Base-by-base conservation (phyloP, 2,797 vertebrate genomes). In the Graptemys geographica region DNA sequence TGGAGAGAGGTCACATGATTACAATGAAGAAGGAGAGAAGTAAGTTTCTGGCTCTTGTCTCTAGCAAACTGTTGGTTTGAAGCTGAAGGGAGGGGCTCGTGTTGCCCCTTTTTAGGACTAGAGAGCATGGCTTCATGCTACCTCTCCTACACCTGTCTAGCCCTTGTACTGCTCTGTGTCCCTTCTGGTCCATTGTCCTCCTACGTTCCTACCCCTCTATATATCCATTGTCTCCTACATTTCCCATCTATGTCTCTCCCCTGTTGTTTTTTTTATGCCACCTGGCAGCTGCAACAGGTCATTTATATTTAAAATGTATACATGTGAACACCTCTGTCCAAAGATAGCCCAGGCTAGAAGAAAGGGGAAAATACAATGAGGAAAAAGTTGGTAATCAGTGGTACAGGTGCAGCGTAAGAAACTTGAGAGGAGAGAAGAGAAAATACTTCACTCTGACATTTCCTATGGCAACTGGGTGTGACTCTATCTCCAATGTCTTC, bases 81-180 rank as follows among this genome's bases (percentile, higher is more conserved):
- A 79, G 52, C 37, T 83, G 11, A 51, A 33, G 11, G 27, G 69
- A 53, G 4, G 1, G 5, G 1, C 16, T 49, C 5, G 31, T 44
- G 2, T 91, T 33, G 5, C 10, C 16, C 65, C 15, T 37, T 82
- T 3, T 3, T 79, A 88, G 74, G 6, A 27, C 55, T 11, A 11
- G n/a, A 37, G 9, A 23, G 7, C 69, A 72, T 23, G 9, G 69
- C 19, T 41, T 72, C 69, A 41, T 23, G 37, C n/a, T 3, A 72
- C 19, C 19, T 47, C 33, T 44, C 7, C 0, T 0, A 0, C 8
- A 13, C n/a, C 28, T 56, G 57, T 37, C 65, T 25, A 1, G 4
- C 5, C 6, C 57, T 28, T 12, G 0, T 55, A 8, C 55, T 55
- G 23, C 21, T 55, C 55, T 55, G 55, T 33, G 5, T 4, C 47